Conservation (phyloP, 2,888 invertebrate genomes). For the Lithodes maja region DNA sequence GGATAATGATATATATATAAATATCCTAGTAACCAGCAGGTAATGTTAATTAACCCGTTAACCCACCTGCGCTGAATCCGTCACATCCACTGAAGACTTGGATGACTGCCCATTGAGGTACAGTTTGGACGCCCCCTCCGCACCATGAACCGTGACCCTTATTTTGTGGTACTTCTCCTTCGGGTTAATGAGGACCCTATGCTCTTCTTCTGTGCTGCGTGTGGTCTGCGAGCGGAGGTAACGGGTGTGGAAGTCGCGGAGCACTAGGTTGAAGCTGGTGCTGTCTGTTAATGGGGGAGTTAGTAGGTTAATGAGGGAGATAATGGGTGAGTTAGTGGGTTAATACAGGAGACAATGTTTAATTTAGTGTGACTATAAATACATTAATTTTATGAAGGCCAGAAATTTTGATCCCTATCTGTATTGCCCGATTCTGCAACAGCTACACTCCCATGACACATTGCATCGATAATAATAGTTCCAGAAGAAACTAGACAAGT, state of each 20-base stretch:
- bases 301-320: no score
- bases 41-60: background rate
- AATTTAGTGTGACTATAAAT: no score
- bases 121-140: background rate
- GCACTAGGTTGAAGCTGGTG: background rate
- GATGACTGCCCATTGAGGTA: constrained; percentile 35
- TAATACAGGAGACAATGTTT: no score
- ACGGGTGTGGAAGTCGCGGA: constrained; percentile 29
- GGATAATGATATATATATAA: no score
- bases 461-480: no score
- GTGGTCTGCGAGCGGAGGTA: background rate
- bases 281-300: background rate
- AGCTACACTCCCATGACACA: no score
- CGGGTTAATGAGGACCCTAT: constrained; percentile 6
- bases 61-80: constrained; percentile 30
- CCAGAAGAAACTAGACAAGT: no score
- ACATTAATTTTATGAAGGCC: no score
- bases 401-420: no score
- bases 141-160: background rate
- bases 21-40: no score
- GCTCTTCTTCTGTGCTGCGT: constrained; percentile 1
- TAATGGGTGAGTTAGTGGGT: no score
- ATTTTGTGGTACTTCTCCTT: background rate
- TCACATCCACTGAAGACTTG: constrained; percentile 1
- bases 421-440: no score